Evolutionary conservation across 2,113 vertebrate species (phyloP).

Genomic region (Stigmatopora argus): DNA sequence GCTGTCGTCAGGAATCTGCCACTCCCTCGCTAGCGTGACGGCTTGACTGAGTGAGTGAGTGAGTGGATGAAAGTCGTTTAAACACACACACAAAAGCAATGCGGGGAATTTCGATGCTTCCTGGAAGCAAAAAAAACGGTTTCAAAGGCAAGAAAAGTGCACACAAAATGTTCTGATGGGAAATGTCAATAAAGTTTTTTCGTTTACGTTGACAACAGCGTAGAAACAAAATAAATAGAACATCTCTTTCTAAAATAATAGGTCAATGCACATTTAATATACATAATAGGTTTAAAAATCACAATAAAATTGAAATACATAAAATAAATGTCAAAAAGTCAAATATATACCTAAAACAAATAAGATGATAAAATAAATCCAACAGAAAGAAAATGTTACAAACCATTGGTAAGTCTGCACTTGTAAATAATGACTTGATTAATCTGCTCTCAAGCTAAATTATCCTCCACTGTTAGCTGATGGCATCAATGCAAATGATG

Average conservation of each 20-base stretch:
- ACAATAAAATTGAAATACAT: too few species aligned
- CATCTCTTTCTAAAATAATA: too few species aligned
- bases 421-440: too few species aligned
- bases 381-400: too few species aligned
- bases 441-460: too few species aligned
- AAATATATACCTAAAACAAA: too few species aligned
- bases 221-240: background rate
- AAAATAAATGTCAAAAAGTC: too few species aligned
- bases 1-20: background rate
- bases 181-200: background rate
- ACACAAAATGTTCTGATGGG: background rate
- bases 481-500: background rate
- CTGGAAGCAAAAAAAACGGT: background rate
- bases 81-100: background rate
- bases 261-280: too few species aligned
- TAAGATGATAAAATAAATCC: too few species aligned
- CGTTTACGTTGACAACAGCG: background rate
- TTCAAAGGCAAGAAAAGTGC: background rate
- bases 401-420: too few species aligned
- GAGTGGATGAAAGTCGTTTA: background rate
- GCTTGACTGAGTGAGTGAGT: background rate
- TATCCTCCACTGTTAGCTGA: too few species aligned
- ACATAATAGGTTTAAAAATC: too few species aligned
- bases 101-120: background rate
- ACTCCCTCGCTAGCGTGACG: conserved; percentile 5